phyloP scores from a whole-genome alignment of 2,113 vertebrate species.

The Carassius auratus region DNA sequence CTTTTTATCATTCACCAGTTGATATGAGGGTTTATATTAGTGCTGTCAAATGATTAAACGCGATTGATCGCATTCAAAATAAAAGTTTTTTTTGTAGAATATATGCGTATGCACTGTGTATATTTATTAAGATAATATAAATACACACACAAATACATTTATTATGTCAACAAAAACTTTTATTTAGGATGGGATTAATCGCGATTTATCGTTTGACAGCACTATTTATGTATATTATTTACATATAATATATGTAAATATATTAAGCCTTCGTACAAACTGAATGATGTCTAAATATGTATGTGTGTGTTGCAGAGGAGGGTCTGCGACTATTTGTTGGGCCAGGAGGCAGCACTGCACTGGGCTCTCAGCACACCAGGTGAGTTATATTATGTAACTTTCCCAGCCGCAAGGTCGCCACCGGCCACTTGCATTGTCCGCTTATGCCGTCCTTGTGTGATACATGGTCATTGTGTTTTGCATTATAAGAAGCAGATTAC shows the following conservation, averaged over 20 bases:
- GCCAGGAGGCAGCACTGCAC: conserved; percentile 90
- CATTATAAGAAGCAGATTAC: neutral
- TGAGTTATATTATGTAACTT: conserved; percentile 71
- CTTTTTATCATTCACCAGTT: neutral
- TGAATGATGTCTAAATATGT: conserved; percentile 22
- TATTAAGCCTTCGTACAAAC: neutral
- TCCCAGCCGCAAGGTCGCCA: neutral
- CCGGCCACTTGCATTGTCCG: conserved; percentile 33
- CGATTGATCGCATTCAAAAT: too few relatives aligned
- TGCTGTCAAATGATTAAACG: too few relatives aligned
- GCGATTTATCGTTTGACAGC: too few relatives aligned
- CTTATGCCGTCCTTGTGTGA: conserved; percentile 1
- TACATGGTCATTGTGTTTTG: neutral
- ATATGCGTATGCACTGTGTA: too few relatives aligned
- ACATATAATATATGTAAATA: too few relatives aligned
- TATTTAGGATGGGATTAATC: too few relatives aligned
- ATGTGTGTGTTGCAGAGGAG: conserved; percentile 83
- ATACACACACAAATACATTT: too few relatives aligned
- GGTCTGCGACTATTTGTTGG: conserved; percentile 95
- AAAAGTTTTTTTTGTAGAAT: too few relatives aligned
- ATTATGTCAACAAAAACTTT: too few relatives aligned
- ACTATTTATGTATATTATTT: too few relatives aligned
- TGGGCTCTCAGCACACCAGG: conserved; percentile 92
- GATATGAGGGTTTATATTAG: neutral
- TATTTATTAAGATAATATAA: too few relatives aligned